Percentiles rank a stretch among this genome's conserved stretches.
These are phyloP conservation scores for Dendropsophus ebraccatus DNA, from an alignment of 2,113 vertebrate species.

Conservation along the genomic window DNA sequence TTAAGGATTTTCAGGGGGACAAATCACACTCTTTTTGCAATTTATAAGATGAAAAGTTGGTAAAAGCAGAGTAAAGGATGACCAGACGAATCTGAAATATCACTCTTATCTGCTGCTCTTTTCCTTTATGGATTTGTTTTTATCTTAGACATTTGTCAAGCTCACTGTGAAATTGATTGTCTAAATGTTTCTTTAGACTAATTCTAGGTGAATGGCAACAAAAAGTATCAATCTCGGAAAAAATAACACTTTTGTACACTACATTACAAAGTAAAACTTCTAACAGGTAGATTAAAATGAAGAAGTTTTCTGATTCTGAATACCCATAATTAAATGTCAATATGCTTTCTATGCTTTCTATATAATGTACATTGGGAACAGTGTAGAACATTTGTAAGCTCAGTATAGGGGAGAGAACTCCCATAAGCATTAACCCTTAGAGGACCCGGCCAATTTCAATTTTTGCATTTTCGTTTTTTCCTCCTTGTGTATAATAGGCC, in stretches of 20 bases:
- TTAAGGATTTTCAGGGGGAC: too few species aligned
- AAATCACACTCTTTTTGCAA: too few species aligned
- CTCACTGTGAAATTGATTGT: background rate
- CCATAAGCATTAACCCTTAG: too few species aligned
- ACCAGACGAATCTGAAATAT: background rate
- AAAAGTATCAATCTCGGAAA: background rate
- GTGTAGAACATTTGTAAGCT: too few species aligned
- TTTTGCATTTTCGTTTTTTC: too few species aligned
- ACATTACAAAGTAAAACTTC: background rate
- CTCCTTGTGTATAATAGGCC: too few species aligned
- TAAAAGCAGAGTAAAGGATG: background rate
- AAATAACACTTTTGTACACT: background rate
- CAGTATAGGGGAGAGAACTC: too few species aligned
- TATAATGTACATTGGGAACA: too few species aligned
- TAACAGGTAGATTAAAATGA: background rate
- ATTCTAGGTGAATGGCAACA: background rate
- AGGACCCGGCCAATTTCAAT: too few species aligned
- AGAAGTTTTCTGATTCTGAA: background rate
- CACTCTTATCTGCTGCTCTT: background rate
- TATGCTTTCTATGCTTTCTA: too few species aligned
- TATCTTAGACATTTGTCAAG: background rate
- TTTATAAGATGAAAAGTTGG: background rate
- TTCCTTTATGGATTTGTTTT: background rate
- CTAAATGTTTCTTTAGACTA: background rate
- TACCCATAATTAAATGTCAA: too few species aligned